phyloP scores from a whole-genome alignment of 2,888 invertebrate species.

The Congeria kusceri region DNA sequence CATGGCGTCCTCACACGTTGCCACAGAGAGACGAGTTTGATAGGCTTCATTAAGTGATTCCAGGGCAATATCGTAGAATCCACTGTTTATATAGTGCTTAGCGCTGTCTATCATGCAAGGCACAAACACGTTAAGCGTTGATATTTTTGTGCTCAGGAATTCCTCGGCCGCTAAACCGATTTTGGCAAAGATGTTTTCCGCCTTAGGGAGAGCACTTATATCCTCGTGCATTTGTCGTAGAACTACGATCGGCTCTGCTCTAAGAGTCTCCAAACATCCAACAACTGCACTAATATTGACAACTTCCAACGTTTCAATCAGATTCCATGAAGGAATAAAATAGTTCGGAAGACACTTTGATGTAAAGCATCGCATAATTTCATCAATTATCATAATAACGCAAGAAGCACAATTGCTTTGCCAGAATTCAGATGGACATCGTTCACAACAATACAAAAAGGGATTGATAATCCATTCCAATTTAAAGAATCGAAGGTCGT shows the following conservation, averaged over 20 bases:
- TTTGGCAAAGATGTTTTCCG: conserved; percentile 13
- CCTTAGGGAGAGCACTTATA: background rate
- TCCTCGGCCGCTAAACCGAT: conserved; percentile 45
- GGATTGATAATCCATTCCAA: conserved; percentile 47
- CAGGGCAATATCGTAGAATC: conserved; percentile 42
- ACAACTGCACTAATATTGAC: conserved; percentile 25
- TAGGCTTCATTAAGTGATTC: conserved; percentile 58
- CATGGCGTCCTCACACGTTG: conserved; percentile 64
- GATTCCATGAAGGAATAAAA: conserved; percentile 57
- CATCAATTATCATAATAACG: conserved; percentile 51
- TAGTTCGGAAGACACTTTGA: conserved; percentile 52
- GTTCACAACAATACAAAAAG: conserved; percentile 67
- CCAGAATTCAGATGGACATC: conserved; percentile 57
- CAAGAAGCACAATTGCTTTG: conserved; percentile 44
- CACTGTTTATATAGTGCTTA: conserved; percentile 26
- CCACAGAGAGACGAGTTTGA: conserved; percentile 61
- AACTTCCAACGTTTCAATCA: conserved; percentile 46
- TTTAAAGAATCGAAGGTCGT: conserved; percentile 19
- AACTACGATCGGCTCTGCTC: conserved; percentile 45
- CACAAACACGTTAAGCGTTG: conserved; percentile 54
- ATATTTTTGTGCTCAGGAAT: conserved; percentile 42
- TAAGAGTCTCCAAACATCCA: conserved; percentile 22
- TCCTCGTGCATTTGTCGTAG: conserved; percentile 32
- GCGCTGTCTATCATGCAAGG: conserved; percentile 57
- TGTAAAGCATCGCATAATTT: conserved; percentile 38